Evolutionary conservation across 2,113 vertebrate genomes (phyloP), one percentile per base, ranked within the genome.

Genomic region (Platichthys flesus): DNA sequence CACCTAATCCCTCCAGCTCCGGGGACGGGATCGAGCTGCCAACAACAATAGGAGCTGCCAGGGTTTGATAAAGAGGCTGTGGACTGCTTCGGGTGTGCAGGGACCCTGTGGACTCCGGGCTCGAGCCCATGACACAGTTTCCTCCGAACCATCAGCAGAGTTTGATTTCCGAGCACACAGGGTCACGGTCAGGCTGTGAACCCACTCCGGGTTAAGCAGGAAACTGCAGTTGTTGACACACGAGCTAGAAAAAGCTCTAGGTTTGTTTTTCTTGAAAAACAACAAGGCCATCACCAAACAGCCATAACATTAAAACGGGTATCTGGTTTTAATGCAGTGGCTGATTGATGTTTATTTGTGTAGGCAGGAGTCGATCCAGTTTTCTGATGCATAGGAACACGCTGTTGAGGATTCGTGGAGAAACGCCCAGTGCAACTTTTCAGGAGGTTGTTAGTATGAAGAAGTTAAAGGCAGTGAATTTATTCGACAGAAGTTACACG

Each of bases 21-120:
- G 74, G 76, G 84, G 77, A 88, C 60, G 67, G 86, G 60, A 69
- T 28, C n/a, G 70, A 71, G 86, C 89, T 85, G 88, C 90, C 89
- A 91, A 90, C 86, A 90, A 91, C 90, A 91, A 91, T 79, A 90
- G 84, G 78, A 82, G 74, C 87, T 89, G 87, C 85, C 80, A 82
- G 57, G 65, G 61, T 78, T 79, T 89, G 91, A 90, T 92, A 81
- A 87, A 92, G 85, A 85, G 86, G 61, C 74, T 86, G 80, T 63
- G 84, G 80, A 86, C 68, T 59, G 84, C 76, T 76, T 56, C 13
- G 68, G 86, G 86, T 85, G 83, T 74, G 67, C 74, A 64, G n/a
- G 57, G 79, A 76, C 79, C 78, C 76, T 14, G 9, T 45, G 83
- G 82, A 79, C 81, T 76, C 24, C 51, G 61, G 82, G 67, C 21